Conservation (phyloP, 1,140 invertebrate genomes). For the Chironomus tepperi region DNA sequence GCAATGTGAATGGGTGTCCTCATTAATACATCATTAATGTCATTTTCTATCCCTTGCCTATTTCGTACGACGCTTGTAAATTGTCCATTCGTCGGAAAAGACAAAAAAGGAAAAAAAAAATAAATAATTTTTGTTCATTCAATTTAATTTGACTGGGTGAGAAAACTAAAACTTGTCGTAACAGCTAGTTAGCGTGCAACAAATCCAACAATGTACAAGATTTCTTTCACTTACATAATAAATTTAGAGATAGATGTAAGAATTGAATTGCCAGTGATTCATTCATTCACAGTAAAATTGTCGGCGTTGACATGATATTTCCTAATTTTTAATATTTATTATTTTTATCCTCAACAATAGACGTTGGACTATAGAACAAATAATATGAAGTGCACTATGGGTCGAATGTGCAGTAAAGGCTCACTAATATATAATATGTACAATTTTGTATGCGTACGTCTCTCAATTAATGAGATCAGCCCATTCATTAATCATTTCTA, state of each 20-base stretch:
- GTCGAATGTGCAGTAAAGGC: neutral
- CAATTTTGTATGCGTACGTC: constrained; percentile 14
- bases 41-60: neutral
- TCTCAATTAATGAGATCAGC: constrained; percentile 19
- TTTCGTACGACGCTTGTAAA: neutral
- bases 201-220: neutral
- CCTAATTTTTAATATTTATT: constrained; percentile 23
- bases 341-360: neutral
- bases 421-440: too few relatives aligned
- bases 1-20: neutral
- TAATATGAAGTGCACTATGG: neutral
- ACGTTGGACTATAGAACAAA: neutral
- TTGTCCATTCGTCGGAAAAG: neutral
- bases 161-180: neutral
- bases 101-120: too few relatives aligned
- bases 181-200: constrained; percentile 5
- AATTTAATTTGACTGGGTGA: neutral
- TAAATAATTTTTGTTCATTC: too few relatives aligned
- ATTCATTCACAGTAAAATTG: neutral
- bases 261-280: constrained; percentile 6
- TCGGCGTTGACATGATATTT: constrained; percentile 12
- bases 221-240: neutral
- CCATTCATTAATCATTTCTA: constrained; percentile 23
- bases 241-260: neutral
- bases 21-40: constrained; percentile 9